phyloP scores from a whole-genome alignment of 2,797 vertebrate species.

The Sebastes paucispinis region DNA sequence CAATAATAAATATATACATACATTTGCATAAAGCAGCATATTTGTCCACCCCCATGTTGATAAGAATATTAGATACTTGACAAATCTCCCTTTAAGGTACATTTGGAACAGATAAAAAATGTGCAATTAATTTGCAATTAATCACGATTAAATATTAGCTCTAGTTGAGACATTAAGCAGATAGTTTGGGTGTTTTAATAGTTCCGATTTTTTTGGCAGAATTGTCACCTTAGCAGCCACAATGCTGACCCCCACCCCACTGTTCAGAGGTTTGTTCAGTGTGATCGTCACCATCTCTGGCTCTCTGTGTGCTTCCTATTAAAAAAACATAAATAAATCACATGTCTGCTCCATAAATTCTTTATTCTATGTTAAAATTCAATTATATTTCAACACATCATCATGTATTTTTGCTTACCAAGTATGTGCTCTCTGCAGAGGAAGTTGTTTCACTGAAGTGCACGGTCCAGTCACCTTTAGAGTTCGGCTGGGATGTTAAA shows the following conservation, averaged over 20 bases:
- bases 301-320: slow-evolving; percentile 62
- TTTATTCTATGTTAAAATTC: background rate
- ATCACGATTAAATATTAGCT: too few species aligned
- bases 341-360: background rate
- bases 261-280: slow-evolving; percentile 87
- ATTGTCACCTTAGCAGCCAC: slow-evolving; percentile 92
- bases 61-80: too few species aligned
- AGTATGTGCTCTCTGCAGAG: slow-evolving; percentile 10
- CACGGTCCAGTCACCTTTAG: slow-evolving; percentile 89
- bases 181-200: background rate
- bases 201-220: background rate
- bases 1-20: too few species aligned
- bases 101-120: too few species aligned
- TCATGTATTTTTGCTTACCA: slow-evolving; percentile 43
- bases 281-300: slow-evolving; percentile 88
- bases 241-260: slow-evolving; percentile 94
- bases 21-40: too few species aligned
- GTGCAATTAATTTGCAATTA: too few species aligned
- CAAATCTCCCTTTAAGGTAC: too few species aligned
- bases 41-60: too few species aligned
- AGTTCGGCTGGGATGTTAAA: slow-evolving; percentile 79
- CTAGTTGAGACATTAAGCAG: background rate
- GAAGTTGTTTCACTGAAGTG: slow-evolving; percentile 83
- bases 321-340: background rate
- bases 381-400: background rate